phyloP scores from a whole-genome alignment of 2,888 invertebrate genomes.

The Nesidiocoris tenuis region DNA sequence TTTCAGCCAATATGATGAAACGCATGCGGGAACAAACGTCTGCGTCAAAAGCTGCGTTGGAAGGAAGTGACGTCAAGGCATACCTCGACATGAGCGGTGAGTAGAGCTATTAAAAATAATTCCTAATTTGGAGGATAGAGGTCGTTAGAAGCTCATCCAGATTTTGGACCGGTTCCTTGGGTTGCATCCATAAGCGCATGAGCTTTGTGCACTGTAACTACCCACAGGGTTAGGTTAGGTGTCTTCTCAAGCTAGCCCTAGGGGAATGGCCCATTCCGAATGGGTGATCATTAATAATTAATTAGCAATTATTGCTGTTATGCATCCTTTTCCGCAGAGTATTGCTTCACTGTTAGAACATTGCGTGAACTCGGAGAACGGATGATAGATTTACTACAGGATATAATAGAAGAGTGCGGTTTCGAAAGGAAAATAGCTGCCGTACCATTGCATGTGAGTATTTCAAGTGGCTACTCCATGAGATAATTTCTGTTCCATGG shows the following conservation, averaged over 20 bases:
- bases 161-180: too few species aligned
- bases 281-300: neutral
- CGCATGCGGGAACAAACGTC: conserved; percentile 43
- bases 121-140: too few species aligned
- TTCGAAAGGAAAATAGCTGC: conserved; percentile 46
- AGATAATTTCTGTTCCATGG: too few species aligned
- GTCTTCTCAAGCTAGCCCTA: neutral
- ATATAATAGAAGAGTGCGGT: conserved; percentile 46
- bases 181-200: too few species aligned
- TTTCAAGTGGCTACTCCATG: too few species aligned
- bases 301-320: too few species aligned
- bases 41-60: conserved; percentile 29
- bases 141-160: too few species aligned
- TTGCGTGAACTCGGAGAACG: conserved; percentile 42
- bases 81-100: conserved; percentile 46
- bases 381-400: conserved; percentile 43
- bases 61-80: conserved; percentile 40
- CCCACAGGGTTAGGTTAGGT: too few species aligned
- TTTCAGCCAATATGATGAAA: conserved; percentile 43
- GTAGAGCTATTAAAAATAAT: too few species aligned
- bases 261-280: neutral
- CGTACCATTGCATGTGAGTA: conserved; percentile 47
- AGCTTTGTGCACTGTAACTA: neutral
- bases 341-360: conserved; percentile 39
- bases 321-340: too few species aligned